A percentile compares a stretch with the other conserved stretches of the same genome.
Evolutionary conservation across 2,113 vertebrate species (phyloP).

Genomic region (Empidonax traillii): DNA sequence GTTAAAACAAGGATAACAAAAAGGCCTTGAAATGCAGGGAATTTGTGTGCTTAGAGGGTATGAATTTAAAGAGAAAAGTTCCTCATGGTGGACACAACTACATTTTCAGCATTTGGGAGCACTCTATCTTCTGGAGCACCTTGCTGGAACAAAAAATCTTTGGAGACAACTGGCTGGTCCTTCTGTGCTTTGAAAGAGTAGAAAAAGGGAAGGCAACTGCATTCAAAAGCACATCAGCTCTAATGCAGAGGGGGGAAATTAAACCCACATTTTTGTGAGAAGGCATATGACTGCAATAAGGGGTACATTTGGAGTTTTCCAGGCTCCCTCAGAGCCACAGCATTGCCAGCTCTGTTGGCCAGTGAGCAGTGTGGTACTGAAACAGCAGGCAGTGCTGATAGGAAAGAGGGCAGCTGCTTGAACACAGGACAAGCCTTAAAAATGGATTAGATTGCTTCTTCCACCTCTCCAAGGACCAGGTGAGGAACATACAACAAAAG

Average conservation of each 20-base stretch:
- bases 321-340: neutral
- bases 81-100: neutral
- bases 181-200: neutral
- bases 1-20: neutral
- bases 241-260: neutral
- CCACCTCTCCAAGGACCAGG: neutral
- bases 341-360: neutral
- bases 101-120: neutral
- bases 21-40: neutral
- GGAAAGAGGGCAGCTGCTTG: neutral
- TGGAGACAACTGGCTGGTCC: neutral
- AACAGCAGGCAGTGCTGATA: fast-evolving
- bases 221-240: neutral
- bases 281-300: neutral
- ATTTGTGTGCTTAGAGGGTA: neutral
- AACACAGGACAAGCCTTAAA: neutral
- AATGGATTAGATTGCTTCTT: neutral
- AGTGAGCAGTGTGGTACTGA: too few species aligned
- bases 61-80: neutral
- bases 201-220: neutral
- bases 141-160: neutral
- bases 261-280: neutral
- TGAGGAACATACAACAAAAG: neutral
- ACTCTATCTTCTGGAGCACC: neutral
- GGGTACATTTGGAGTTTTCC: neutral